phyloP scores from a whole-genome alignment of 2,888 invertebrate species.

The Pseudococcus viburni region DNA sequence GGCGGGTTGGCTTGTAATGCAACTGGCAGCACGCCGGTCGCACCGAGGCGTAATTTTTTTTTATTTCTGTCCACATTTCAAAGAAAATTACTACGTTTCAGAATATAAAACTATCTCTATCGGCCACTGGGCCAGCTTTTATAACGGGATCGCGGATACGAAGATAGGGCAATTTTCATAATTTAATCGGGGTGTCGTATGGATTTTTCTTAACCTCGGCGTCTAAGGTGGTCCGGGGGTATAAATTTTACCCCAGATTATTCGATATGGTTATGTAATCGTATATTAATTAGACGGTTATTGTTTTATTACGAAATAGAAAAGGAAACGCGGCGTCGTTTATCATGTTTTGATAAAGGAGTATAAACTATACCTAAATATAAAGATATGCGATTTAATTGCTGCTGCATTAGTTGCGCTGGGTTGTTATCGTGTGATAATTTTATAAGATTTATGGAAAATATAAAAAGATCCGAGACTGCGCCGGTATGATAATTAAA shows the following conservation, averaged over 20 bases:
- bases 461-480: background rate
- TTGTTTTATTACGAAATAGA: background rate
- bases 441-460: constrained; percentile 23
- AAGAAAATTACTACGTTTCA: constrained; percentile 27
- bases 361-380: background rate
- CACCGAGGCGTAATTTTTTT: background rate
- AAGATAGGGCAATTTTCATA: background rate
- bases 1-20: background rate
- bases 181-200: constrained; percentile 15
- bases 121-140: constrained; percentile 2
- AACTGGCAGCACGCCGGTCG: background rate
- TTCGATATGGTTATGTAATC: background rate
- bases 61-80: constrained; percentile 17
- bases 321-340: background rate
- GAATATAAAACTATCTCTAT: background rate
- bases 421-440: background rate
- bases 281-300: constrained; percentile 14
- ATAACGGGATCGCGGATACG: background rate
- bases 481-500: background rate
- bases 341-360: background rate
- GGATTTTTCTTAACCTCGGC: background rate
- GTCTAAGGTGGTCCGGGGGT: background rate
- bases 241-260: background rate
- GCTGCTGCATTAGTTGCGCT: background rate
- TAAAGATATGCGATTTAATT: background rate